Evolutionary conservation across 2,888 invertebrate genomes (phyloP).

Genomic region (Panopea generosa): DNA sequence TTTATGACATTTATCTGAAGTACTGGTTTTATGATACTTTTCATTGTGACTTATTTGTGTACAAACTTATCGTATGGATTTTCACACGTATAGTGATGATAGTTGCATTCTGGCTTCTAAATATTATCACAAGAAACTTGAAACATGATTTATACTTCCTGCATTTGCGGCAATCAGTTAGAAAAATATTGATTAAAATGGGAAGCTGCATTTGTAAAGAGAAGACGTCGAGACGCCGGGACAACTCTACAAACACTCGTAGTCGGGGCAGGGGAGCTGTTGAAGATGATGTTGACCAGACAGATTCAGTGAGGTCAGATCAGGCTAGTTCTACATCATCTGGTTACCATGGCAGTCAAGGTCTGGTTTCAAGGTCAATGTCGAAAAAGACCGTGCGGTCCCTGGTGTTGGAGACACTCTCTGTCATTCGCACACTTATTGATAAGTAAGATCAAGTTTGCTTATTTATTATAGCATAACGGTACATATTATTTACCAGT

Average conservation of each 20-base stretch:
- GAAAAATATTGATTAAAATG: conserved; percentile 86
- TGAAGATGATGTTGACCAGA: conserved; percentile 34
- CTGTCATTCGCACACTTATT: conserved; percentile 92
- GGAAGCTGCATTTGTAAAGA: conserved; percentile 92
- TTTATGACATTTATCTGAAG: too few relatives aligned
- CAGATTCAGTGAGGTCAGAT: conserved; percentile 46
- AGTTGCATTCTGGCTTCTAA: conserved; percentile 52
- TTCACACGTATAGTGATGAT: conserved; percentile 59
- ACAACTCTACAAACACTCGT: conserved; percentile 46
- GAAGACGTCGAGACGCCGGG: conserved; percentile 77
- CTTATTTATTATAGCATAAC: too few relatives aligned
- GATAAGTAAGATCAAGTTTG: conserved; percentile 90
- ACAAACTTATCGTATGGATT: too few relatives aligned
- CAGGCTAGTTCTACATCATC: conserved; percentile 59
- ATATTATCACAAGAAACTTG: conserved; percentile 14
- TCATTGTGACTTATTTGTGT: too few relatives aligned
- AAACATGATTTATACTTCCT: background rate
- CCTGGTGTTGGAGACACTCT: conserved; percentile 92
- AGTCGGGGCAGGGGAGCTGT: conserved; percentile 18
- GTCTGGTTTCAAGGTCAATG: conserved; percentile 39
- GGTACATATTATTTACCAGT: too few relatives aligned
- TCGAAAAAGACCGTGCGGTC: conserved; percentile 86
- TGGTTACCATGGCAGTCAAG: conserved; percentile 67
- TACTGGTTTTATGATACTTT: too few relatives aligned
- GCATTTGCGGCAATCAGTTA: background rate